These are phyloP conservation scores for Ictalurus punctatus DNA, from an alignment of 2,113 vertebrate genomes.

Conservation along the genomic window DNA sequence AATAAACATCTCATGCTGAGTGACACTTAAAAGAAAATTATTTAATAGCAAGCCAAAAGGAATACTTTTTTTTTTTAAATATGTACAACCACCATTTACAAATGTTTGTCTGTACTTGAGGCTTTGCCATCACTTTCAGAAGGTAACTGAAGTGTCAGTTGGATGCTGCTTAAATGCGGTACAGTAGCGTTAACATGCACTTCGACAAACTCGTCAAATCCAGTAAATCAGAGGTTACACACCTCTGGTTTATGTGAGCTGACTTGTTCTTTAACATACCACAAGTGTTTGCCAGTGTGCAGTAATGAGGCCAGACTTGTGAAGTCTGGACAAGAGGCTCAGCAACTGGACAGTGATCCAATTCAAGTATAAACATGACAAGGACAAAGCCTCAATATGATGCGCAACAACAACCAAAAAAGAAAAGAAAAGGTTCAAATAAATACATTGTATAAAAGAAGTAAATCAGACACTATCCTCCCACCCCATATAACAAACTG, in stretches of 20 bases:
- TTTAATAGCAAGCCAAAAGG: conserved; percentile 79
- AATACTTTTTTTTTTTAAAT: conserved; percentile 62
- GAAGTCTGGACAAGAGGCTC: conserved; percentile 24
- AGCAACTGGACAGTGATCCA: conserved; percentile 43
- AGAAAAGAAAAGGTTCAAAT: conserved; percentile 58
- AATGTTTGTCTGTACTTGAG: conserved; percentile 53
- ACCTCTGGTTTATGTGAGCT: conserved; percentile 33
- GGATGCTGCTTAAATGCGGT: conserved; percentile 27
- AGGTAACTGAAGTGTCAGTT: conserved; percentile 33
- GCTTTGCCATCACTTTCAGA: conserved; percentile 25
- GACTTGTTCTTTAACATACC: conserved; percentile 39
- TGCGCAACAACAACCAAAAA: conserved; percentile 45
- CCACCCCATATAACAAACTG: conserved; percentile 24
- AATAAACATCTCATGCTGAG: conserved; percentile 98
- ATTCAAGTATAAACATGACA: conserved; percentile 63
- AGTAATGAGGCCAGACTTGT: conserved; percentile 31
- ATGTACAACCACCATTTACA: conserved; percentile 72
- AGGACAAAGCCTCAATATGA: conserved; percentile 57
- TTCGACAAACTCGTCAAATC: conserved; percentile 26
- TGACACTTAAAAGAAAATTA: conserved; percentile 81
- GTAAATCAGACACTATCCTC: conserved; percentile 46
- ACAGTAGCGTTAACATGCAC: conserved; percentile 43
- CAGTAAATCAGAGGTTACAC: conserved; percentile 29
- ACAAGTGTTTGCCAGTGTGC: conserved; percentile 32
- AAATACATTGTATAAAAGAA: conserved; percentile 69